Base-by-base conservation (phyloP, 2,888 invertebrate species). In the Ametastegia equiseti region DNA sequence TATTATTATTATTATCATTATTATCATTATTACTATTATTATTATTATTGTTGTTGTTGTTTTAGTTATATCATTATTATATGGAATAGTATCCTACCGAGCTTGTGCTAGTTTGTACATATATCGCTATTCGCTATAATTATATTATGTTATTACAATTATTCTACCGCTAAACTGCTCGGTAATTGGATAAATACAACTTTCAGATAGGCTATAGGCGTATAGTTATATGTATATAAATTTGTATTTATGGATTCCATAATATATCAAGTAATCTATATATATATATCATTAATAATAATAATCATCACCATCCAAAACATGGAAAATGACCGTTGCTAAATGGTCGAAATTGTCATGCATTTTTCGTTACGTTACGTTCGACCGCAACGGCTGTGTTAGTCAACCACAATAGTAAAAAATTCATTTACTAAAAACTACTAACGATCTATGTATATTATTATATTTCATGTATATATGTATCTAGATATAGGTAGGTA, bases 341-440 rank as follows among this genome's bases (percentile, higher is more conserved):
- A 63, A 23, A 63, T 42, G 39, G 60, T 60, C 60, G 27, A 63
- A 78, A 78, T 60, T 78, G 78, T 78, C 78, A 78, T 78, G 78
- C 78, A 60, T 78, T 11, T 30, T 47, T 47, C 47, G 15, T 71
- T 19, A 71, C 45, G 71, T 27, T 71, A n/a, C n/a, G n/a, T n/a
- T n/a, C n/a, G n/a, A n/a, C n/a, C n/a, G n/a, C n/a, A n/a, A n/a
- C n/a, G n/a, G n/a, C n/a, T n/a, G n/a, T 65, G 23, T 67, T 4
- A 47, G 13, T 27, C 9, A 15, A 60, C 60, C 60, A 54, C 39
- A 36, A 39, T 36, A 36, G 54, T 75, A 75, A 54, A 75, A 75
- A 75, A 75, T 75, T 50, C 36, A 75, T 57, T n/a, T 75, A 71
- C 36, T 54, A 50, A 54, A 54, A 54, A 54, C 39, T 19, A 77